A percentile compares a stretch with the other conserved stretches of the same genome.
Conservation (phyloP, 2,113 vertebrate genomes). For the Sander lucioperca region DNA sequence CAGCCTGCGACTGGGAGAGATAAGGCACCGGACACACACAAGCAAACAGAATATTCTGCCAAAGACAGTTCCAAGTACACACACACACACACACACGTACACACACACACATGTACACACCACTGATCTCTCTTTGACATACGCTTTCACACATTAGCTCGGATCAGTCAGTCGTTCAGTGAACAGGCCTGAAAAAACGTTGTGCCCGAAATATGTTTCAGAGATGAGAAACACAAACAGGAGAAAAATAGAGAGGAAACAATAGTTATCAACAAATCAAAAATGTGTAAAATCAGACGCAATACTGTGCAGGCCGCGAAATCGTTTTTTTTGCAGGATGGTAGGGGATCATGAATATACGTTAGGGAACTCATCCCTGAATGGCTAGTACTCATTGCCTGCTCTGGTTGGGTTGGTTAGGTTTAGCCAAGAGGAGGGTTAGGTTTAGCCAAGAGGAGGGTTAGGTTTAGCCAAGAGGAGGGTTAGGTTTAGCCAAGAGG, state of each 20-base stretch:
- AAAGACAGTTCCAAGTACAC: constrained; percentile 29
- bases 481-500: no score
- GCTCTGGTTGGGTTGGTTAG: no score
- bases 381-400: no score
- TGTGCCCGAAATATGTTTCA: constrained; percentile 26
- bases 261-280: constrained; percentile 4
- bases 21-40: constrained; percentile 64
- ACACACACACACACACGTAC: constrained; percentile 34
- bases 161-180: constrained; percentile 49
- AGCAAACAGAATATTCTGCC: constrained; percentile 48
- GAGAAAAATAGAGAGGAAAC: constrained; percentile 23
- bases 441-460: no score
- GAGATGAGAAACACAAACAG: constrained; percentile 4
- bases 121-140: constrained; percentile 44
- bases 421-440: no score
- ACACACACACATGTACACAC: constrained; percentile 22
- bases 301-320: no score
- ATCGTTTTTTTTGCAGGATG: no score
- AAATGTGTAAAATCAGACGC: no score
- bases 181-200: constrained; percentile 36
- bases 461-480: no score
- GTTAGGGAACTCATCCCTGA: no score
- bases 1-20: constrained; percentile 73
- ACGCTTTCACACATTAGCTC: constrained; percentile 52
- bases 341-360: no score